These are phyloP conservation scores for Neodontobutis hainanensis DNA, from an alignment of 2,113 vertebrate species.

Conservation along the genomic window DNA sequence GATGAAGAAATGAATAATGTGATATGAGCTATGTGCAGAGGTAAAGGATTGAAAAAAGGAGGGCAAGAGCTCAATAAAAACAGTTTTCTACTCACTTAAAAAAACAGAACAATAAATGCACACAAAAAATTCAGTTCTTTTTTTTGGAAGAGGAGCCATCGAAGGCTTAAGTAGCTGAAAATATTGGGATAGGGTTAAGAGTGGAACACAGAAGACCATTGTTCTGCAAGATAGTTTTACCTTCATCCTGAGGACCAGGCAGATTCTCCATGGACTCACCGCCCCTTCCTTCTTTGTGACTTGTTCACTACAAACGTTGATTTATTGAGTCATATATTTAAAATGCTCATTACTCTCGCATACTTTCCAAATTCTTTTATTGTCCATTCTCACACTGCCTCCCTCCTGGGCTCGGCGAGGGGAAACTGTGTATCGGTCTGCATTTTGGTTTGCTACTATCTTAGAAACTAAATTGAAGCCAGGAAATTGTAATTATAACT, in stretches of 20 bases:
- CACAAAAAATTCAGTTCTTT: conserved; percentile 11
- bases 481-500: not conserved
- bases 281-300: conserved; percentile 46
- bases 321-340: conserved; percentile 82
- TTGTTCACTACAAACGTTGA: conserved; percentile 71
- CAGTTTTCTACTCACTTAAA: conserved; percentile 20
- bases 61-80: conserved; percentile 26
- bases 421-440: not conserved
- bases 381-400: conserved; percentile 16
- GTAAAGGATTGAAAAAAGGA: conserved; percentile 19
- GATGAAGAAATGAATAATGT: conserved; percentile 67
- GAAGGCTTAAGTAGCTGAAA: conserved; percentile 53
- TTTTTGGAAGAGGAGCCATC: conserved; percentile 16
- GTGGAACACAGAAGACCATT: conserved; percentile 89
- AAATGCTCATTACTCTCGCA: conserved; percentile 78
- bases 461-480: not conserved
- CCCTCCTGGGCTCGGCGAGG: conserved; percentile 1
- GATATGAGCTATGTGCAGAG: conserved; percentile 49
- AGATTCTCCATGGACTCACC: conserved; percentile 64
- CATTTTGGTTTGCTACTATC: conserved; percentile 1
- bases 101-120: conserved; percentile 22
- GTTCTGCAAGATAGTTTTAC: conserved; percentile 83
- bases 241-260: conserved; percentile 74
- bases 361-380: conserved; percentile 55
- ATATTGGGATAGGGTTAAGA: conserved; percentile 61